Evolutionary conservation across 2,888 invertebrate genomes (phyloP).

Genomic region (Lordiphosa andalusiaca): DNA sequence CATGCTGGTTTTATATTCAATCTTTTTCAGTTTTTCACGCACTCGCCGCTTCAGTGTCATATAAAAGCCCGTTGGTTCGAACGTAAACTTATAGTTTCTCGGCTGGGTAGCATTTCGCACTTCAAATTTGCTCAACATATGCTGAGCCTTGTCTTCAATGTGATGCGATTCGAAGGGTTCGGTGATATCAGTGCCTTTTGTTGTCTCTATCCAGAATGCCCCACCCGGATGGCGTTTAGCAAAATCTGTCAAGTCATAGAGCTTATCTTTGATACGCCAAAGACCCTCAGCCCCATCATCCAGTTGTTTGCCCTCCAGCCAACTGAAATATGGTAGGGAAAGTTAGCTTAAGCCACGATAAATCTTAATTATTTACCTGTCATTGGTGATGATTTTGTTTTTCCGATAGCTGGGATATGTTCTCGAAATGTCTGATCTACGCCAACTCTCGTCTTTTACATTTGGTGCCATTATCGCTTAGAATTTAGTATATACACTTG

Average conservation of each 20-base stretch:
- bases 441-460: constrained; percentile 57
- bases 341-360: neutral
- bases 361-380: constrained; percentile 55
- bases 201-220: constrained; percentile 85
- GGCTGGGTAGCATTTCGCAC: constrained; percentile 83
- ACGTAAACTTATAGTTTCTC: constrained; percentile 87
- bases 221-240: constrained; percentile 91
- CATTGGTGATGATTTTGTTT: constrained; percentile 40
- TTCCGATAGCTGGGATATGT: constrained; percentile 77
- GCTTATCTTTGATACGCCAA: constrained; percentile 87
- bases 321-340: constrained; percentile 76
- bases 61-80: constrained; percentile 88
- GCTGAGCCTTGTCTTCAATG: constrained; percentile 82
- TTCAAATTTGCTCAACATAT: constrained; percentile 84
- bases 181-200: constrained; percentile 89
- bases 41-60: constrained; percentile 84
- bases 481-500: neutral
- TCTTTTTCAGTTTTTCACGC: constrained; percentile 81
- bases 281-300: constrained; percentile 87
- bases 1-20: constrained; percentile 78
- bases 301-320: constrained; percentile 84
- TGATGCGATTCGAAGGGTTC: constrained; percentile 89
- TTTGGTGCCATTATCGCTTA: constrained; percentile 51
- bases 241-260: constrained; percentile 92
- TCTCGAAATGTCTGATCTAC: constrained; percentile 68